phyloP scores from a whole-genome alignment of 1,140 invertebrate genomes.

The Mylabris phalerata region DNA sequence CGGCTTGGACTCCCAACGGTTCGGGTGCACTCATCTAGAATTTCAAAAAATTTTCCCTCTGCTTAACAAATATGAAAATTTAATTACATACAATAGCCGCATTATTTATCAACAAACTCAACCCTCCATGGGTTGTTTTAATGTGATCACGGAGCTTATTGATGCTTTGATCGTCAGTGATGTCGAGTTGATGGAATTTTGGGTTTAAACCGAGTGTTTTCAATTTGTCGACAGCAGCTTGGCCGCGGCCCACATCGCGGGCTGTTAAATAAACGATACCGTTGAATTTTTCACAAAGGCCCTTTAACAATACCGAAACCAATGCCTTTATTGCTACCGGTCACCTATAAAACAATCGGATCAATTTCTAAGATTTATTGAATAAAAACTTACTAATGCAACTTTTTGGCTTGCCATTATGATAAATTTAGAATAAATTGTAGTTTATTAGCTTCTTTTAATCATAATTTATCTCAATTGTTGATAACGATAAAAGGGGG shows the following conservation, averaged over 20 bases:
- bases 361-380: no score
- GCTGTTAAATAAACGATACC: constrained; percentile 55
- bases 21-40: constrained; percentile 38
- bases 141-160: constrained; percentile 49
- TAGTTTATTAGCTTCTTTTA: no score
- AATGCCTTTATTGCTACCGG: constrained; percentile 71
- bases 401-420: no score
- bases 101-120: constrained; percentile 81
- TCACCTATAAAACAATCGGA: constrained; percentile 44
- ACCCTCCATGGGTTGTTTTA: constrained; percentile 57
- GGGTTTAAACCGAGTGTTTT: constrained; percentile 48
- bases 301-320: constrained; percentile 63
- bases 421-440: no score
- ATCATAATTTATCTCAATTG: no score
- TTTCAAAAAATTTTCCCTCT: background rate
- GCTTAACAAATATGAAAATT: background rate
- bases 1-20: constrained; percentile 61
- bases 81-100: constrained; percentile 64
- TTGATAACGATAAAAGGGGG: no score
- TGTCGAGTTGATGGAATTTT: constrained; percentile 58
- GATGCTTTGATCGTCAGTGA: constrained; percentile 50
- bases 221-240: constrained; percentile 48
- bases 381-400: no score
- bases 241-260: constrained; percentile 48
- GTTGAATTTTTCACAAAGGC: constrained; percentile 52